Percentiles rank a stretch among this genome's conserved stretches.
Conservation (phyloP, 2,888 invertebrate genomes). For the Machimus rusticus region DNA sequence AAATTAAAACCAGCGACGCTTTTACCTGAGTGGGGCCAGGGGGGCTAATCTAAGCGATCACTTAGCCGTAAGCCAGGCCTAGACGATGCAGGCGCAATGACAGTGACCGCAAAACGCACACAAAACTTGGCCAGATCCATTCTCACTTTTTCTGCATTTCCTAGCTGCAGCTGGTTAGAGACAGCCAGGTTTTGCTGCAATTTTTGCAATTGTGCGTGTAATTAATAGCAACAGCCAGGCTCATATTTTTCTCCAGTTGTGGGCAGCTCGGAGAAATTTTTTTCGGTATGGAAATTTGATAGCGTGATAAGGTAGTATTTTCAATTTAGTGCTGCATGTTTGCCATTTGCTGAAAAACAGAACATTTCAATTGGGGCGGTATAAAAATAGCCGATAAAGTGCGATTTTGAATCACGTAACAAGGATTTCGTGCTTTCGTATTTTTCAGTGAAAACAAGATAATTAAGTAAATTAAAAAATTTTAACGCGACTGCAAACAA, state of each 20-base stretch:
- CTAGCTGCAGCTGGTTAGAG: neutral
- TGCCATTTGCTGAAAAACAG: neutral
- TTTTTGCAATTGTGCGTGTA: neutral
- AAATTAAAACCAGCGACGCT: neutral
- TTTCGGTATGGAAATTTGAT: neutral
- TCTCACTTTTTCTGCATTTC: constrained; percentile 13
- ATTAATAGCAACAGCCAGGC: neutral
- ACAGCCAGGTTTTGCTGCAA: neutral
- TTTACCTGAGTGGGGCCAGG: neutral
- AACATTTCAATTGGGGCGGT: neutral
- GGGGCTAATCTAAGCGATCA: neutral
- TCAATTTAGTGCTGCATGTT: neutral
- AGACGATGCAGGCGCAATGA: neutral
- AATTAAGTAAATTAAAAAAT: neutral
- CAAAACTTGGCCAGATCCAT: neutral
- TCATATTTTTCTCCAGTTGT: neutral
- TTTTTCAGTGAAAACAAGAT: neutral
- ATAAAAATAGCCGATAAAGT: neutral
- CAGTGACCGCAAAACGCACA: constrained; percentile 15
- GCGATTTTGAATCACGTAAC: neutral
- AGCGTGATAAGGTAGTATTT: neutral
- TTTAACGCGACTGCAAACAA: neutral
- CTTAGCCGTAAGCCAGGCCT: neutral
- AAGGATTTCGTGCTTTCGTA: neutral
- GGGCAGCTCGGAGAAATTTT: neutral